phyloP scores from a whole-genome alignment of 2,888 invertebrate genomes.

The Unio delphinus region DNA sequence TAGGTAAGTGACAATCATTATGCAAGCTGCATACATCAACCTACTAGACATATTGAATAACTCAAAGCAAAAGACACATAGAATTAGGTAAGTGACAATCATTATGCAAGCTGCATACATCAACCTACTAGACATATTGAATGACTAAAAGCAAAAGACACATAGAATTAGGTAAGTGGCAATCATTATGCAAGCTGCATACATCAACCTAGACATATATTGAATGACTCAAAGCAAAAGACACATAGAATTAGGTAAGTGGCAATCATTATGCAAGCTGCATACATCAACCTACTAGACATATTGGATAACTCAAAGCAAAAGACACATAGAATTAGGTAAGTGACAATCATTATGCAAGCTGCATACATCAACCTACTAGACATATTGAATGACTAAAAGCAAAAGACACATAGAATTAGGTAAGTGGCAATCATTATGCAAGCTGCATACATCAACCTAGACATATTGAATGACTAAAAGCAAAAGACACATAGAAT shows the following conservation, averaged over 20 bases:
- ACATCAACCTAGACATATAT: conserved; percentile 56
- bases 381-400: conserved; percentile 52
- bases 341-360: too few relatives aligned
- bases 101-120: conserved; percentile 51
- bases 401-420: conserved; percentile 59
- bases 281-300: conserved; percentile 63
- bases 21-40: conserved; percentile 55
- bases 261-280: conserved; percentile 16
- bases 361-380: conserved; percentile 64
- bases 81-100: conserved; percentile 52
- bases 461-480: conserved; percentile 55
- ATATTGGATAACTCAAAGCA: conserved; percentile 54
- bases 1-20: conserved; percentile 42
- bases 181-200: conserved; percentile 37
- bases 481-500: conserved; percentile 59
- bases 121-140: conserved; percentile 56
- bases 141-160: conserved; percentile 53
- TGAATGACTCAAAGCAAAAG: conserved; percentile 54
- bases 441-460: conserved; percentile 56
- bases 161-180: conserved; percentile 60
- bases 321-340: conserved; percentile 65
- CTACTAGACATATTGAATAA: conserved; percentile 60
- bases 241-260: conserved; percentile 63
- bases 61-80: conserved; percentile 54
- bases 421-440: conserved; percentile 41